Conservation (phyloP, 1,140 invertebrate genomes). For the Drosophila trapezifrons region DNA sequence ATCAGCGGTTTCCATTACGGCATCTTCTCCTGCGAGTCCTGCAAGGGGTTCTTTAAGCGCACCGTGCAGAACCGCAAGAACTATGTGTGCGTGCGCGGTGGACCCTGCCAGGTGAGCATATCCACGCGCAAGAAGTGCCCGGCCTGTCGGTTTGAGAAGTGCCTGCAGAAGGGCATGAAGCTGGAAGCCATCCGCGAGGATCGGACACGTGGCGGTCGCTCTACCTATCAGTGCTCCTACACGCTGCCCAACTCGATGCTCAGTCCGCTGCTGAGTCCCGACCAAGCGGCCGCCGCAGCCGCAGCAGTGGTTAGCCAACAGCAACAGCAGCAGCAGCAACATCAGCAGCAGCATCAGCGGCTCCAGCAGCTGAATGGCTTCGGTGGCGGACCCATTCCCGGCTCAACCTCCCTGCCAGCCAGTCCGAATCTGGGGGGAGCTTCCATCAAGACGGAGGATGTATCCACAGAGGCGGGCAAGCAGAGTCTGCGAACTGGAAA, state of each 20-base stretch:
- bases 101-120: slow-evolving; percentile 95
- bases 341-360: slow-evolving; percentile 60
- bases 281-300: slow-evolving; percentile 67
- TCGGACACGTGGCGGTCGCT: slow-evolving; percentile 96
- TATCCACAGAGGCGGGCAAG: slow-evolving; percentile 33
- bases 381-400: slow-evolving; percentile 40
- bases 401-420: slow-evolving; percentile 51
- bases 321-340: slow-evolving; percentile 50
- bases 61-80: slow-evolving; percentile 99
- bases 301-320: slow-evolving; percentile 43
- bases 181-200: slow-evolving; percentile 98
- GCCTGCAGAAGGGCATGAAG: slow-evolving; percentile 98
- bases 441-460: slow-evolving; percentile 67
- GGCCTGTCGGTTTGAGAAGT: slow-evolving; percentile 98
- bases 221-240: slow-evolving; percentile 97
- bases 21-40: slow-evolving; percentile 98
- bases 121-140: slow-evolving; percentile 98
- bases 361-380: slow-evolving; percentile 64
- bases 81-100: slow-evolving; percentile 96
- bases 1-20: slow-evolving; percentile 98
- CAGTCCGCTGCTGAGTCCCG: slow-evolving; percentile 75
- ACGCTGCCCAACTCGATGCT: slow-evolving; percentile 90
- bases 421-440: slow-evolving; percentile 66
- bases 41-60: slow-evolving; percentile 99
- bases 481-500: slow-evolving; percentile 50